Evolutionary conservation across 2,113 vertebrate genomes (phyloP).

Genomic region (Vimba vimba): DNA sequence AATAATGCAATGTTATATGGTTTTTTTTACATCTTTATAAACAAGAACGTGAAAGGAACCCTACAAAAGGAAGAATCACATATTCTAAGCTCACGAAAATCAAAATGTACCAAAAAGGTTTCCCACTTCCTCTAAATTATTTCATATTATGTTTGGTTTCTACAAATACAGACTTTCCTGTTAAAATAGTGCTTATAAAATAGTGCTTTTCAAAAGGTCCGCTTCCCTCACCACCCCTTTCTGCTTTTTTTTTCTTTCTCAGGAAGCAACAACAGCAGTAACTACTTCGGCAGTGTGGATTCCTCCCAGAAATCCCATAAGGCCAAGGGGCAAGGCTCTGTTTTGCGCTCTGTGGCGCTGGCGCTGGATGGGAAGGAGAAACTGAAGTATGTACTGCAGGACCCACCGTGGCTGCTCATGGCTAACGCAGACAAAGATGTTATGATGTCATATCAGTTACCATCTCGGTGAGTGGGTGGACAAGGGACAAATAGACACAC

Average conservation of each 20-base stretch:
- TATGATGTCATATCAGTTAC: slow-evolving; percentile 94
- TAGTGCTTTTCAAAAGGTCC: no score
- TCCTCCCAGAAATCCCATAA: slow-evolving; percentile 89
- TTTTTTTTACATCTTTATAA: not conserved
- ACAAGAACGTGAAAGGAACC: not conserved
- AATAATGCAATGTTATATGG: not conserved
- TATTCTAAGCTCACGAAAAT: not conserved
- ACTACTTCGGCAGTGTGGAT: slow-evolving; percentile 91
- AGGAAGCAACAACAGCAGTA: slow-evolving; percentile 90
- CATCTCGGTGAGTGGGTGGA: slow-evolving; percentile 80
- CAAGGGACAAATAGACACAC: not conserved
- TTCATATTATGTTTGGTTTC: not conserved
- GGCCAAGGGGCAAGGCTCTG: slow-evolving; percentile 63
- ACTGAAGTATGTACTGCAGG: slow-evolving; percentile 80
- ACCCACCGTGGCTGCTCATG: slow-evolving; percentile 86
- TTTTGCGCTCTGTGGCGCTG: slow-evolving; percentile 51
- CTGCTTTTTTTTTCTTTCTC: slow-evolving; percentile 21
- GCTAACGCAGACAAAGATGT: slow-evolving; percentile 81
- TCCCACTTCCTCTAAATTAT: not conserved
- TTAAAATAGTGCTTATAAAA: not conserved
- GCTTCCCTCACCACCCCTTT: not conserved
- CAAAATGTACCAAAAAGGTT: not conserved
- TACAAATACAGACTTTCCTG: not conserved
- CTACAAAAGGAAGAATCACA: not conserved
- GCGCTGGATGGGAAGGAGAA: slow-evolving; percentile 70